These are phyloP conservation scores for Cyclopterus lumpus DNA, from an alignment of 2,797 vertebrate species.

Conservation along the genomic window DNA sequence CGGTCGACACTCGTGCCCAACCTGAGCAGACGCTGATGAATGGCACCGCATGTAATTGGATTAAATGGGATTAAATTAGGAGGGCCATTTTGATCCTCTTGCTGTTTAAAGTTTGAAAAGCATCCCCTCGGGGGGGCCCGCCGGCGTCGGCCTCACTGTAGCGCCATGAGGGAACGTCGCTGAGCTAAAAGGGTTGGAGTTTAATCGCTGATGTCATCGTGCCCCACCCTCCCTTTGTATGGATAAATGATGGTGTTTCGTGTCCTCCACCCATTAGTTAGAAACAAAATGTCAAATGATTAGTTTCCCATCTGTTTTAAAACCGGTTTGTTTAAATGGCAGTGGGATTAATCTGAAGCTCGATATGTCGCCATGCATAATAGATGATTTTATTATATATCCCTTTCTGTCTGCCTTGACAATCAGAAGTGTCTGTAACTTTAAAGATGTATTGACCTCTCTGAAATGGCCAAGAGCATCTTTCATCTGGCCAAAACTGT, in stretches of 20 bases:
- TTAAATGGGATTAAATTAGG: constrained; percentile 74
- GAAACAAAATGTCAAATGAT: constrained; percentile 36
- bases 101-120: constrained; percentile 70
- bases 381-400: constrained; percentile 57
- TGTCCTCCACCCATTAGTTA: neutral
- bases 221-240: neutral
- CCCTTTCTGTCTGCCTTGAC: constrained; percentile 41
- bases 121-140: constrained; percentile 29
- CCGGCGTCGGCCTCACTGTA: constrained; percentile 23
- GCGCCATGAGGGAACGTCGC: constrained; percentile 32
- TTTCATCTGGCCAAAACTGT: constrained; percentile 4
- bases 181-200: constrained; percentile 17
- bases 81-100: constrained; percentile 55
- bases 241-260: constrained; percentile 29
- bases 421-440: constrained; percentile 7
- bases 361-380: constrained; percentile 55
- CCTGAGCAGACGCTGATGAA: constrained; percentile 39
- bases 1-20: neutral
- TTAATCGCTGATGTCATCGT: constrained; percentile 43
- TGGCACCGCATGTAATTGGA: constrained; percentile 66
- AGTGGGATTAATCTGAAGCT: constrained; percentile 40
- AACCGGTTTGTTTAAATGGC: constrained; percentile 34
- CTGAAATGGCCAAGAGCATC: neutral
- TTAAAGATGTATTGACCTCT: constrained; percentile 14
- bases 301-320: constrained; percentile 23